These are phyloP conservation scores for Lagopus leucura DNA, from an alignment of 2,113 vertebrate species.

Conservation along the genomic window DNA sequence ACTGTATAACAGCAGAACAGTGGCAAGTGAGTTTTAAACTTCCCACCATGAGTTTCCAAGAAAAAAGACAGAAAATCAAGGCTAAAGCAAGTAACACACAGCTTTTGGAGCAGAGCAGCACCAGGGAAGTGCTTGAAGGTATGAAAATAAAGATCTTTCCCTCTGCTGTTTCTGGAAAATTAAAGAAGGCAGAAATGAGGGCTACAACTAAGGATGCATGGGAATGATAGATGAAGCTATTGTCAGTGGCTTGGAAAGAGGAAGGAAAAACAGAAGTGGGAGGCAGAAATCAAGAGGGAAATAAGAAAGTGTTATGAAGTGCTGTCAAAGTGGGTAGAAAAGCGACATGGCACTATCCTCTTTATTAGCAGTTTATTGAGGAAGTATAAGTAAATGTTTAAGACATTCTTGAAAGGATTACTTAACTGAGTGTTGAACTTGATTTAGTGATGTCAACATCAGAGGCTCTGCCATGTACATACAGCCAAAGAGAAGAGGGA, in stretches of 20 bases:
- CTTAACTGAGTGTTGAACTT: neutral
- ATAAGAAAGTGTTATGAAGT: neutral
- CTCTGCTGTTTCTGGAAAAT: neutral
- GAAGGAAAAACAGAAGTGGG: neutral
- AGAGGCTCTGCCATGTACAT: neutral
- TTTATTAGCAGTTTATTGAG: neutral
- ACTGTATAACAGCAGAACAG: neutral
- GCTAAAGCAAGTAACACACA: neutral
- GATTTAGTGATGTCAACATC: neutral
- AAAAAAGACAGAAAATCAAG: neutral
- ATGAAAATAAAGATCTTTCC: neutral
- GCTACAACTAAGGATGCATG: neutral
- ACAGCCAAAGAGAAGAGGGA: neutral
- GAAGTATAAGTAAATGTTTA: neutral
- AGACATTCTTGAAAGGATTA: neutral
- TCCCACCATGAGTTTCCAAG: neutral
- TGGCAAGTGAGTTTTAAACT: neutral
- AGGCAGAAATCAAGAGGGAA: neutral
- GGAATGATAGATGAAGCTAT: neutral
- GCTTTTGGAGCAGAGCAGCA: neutral
- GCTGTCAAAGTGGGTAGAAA: neutral
- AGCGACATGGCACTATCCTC: fast-evolving
- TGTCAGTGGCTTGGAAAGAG: neutral
- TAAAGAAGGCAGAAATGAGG: neutral
- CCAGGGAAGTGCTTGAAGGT: neutral